Evolutionary conservation across 2,797 vertebrate species (phyloP), one percentile per base, ranked within the genome.

Genomic region (Paramormyrops hopkinsi): DNA sequence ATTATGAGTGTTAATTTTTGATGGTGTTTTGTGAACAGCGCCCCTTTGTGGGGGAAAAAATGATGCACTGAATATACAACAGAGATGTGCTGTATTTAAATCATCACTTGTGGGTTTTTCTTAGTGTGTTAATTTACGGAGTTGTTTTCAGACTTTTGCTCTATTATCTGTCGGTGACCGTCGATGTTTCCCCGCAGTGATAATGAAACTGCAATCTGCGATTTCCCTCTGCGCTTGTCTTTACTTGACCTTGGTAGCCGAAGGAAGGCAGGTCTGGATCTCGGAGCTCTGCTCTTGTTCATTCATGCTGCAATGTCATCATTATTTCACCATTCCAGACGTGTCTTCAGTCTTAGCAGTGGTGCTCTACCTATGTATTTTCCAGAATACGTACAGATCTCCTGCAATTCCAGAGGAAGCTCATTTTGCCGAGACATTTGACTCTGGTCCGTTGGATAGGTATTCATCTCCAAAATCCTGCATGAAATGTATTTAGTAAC

Each of bases 341-440:
- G 8, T 50, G 46, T 65, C 25, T 89, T 62, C n/a, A 65, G 3
- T 29, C 69, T 76, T 41, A 17, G 69, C 69, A 41, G 12, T 76
- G 14, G 65, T 76, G 0, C 37, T 29, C n/a, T 41, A 46, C n/a
- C 37, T 14, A 1, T 76, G 33, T 76, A 17, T 76, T 37, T 90
- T 41, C 41, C 90, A 93, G 93, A 59, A 9, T 65, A 51, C 14
- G 46, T 90, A 91, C 90, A 91, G 85, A 59, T 65, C 89, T 25
- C 89, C 84, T 19, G 54, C 62, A 2, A 54, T 59, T n/a, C 89
- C 90, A 56, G 82, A 91, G 4, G 82, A 91, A 69, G 92, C 89
- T n/a, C 83, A 92, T 89, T 93, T 94, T 88, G 89, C 91, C 1
- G 93, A 93, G 84, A 79, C 92, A 0, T 94, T 94, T 90, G 92